Evolutionary conservation across 2,113 vertebrate species (phyloP).

Genomic region (Etheostoma spectabile): DNA sequence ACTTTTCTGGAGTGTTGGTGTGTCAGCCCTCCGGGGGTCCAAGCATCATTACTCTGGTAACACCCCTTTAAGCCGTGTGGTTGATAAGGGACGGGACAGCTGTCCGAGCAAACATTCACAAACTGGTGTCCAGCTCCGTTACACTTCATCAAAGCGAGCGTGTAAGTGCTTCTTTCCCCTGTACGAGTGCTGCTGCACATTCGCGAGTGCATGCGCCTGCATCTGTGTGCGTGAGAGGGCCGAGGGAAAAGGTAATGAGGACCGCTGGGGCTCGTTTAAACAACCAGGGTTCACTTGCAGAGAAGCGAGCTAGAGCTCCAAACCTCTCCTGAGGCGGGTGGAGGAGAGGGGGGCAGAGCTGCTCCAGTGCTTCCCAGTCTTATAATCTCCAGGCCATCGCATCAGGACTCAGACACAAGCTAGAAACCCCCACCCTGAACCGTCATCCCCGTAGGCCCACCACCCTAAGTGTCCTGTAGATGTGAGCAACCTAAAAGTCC

Average conservation of each 20-base stretch:
- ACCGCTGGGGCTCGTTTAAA: constrained; percentile 82
- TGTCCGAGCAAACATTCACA: constrained; percentile 53
- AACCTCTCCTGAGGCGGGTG: constrained; percentile 18
- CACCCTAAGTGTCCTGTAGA: neutral
- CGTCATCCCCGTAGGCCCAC: neutral
- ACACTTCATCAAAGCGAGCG: constrained; percentile 49
- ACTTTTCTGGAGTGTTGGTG: constrained; percentile 23
- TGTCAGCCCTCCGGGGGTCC: constrained; percentile 31
- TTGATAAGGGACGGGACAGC: constrained; percentile 54
- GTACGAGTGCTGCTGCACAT: constrained; percentile 12
- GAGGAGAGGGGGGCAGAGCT: constrained; percentile 9
- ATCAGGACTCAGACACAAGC: constrained; percentile 23
- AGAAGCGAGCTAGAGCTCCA: constrained; percentile 66
- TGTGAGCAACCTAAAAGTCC: constrained; percentile 5
- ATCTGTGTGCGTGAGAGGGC: constrained; percentile 46
- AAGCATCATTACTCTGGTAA: constrained; percentile 70
- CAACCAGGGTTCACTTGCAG: constrained; percentile 75
- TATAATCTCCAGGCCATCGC: constrained; percentile 42
- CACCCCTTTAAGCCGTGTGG: constrained; percentile 49
- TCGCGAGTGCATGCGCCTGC: constrained; percentile 19
- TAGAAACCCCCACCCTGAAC: constrained; percentile 7
- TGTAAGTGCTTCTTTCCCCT: constrained; percentile 23
- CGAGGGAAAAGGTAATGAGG: constrained; percentile 81
- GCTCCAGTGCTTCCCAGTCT: constrained; percentile 44
- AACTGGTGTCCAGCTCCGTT: constrained; percentile 46